Percentiles rank a stretch among this genome's conserved stretches.
Conservation (phyloP, 2,797 vertebrate genomes). For the Platyrinchus mystaceus region DNA sequence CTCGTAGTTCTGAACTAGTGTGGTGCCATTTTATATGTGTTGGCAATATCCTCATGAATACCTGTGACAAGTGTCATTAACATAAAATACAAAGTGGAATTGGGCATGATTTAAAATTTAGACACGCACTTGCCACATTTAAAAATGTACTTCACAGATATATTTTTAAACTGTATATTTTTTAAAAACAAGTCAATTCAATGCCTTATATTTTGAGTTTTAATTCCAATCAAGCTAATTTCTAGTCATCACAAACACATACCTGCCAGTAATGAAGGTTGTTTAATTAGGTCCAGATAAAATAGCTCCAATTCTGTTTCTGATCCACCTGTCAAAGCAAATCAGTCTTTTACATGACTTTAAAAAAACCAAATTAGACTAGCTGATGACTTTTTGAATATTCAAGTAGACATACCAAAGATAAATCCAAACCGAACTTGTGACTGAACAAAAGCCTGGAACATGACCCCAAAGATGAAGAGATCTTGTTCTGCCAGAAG, state of each 20-base stretch:
- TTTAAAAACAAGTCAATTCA: constrained; percentile 73
- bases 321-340: constrained; percentile 85
- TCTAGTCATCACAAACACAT: constrained; percentile 82
- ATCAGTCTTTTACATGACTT: constrained; percentile 83
- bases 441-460: constrained; percentile 79
- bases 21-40: constrained; percentile 26
- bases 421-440: constrained; percentile 78
- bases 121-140: constrained; percentile 66
- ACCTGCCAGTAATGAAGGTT: constrained; percentile 81
- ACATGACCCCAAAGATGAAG: constrained; percentile 74
- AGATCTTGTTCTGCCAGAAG: constrained; percentile 69
- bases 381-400: constrained; percentile 84
- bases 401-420: constrained; percentile 79
- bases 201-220: constrained; percentile 78
- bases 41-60: constrained; percentile 46
- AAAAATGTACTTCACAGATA: constrained; percentile 67
- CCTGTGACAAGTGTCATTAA: constrained; percentile 32
- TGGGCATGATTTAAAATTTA: constrained; percentile 72
- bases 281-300: constrained; percentile 86
- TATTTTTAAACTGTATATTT: constrained; percentile 74
- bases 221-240: constrained; percentile 84
- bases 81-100: constrained; percentile 59
- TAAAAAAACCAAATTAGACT: constrained; percentile 80
- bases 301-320: constrained; percentile 83
- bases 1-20: constrained; percentile 25